Conservation (phyloP, 2,888 invertebrate genomes). For the Phengaris arion region DNA sequence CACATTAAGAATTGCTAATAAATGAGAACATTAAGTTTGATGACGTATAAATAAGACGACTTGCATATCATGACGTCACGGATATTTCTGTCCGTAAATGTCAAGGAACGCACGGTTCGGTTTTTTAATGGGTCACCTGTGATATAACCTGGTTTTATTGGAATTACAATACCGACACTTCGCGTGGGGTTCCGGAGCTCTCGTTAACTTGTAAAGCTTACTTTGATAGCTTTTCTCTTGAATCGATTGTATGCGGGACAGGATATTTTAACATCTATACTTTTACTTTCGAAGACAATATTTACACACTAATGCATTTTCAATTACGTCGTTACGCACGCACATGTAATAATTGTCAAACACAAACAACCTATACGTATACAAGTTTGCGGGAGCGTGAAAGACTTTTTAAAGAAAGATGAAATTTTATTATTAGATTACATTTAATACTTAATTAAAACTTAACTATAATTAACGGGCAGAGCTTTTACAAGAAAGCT, state of each 20-base stretch:
- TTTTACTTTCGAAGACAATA: too few species aligned
- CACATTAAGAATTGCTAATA: not conserved
- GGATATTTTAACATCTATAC: too few species aligned
- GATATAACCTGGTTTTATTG: constrained; percentile 18
- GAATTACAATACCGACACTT: not conserved
- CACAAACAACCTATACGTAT: too few species aligned
- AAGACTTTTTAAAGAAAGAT: too few species aligned
- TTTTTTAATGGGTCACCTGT: constrained; percentile 23
- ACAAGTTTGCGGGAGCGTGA: too few species aligned
- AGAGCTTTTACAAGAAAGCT: too few species aligned
- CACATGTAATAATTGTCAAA: too few species aligned
- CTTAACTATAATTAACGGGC: too few species aligned
- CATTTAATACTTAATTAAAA: too few species aligned
- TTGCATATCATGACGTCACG: constrained; percentile 19
- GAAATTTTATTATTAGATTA: too few species aligned
- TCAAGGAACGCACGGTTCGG: not conserved
- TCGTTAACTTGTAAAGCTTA: not conserved
- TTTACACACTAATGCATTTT: too few species aligned
- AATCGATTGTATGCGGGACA: not conserved
- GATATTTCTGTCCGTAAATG: constrained; percentile 21
- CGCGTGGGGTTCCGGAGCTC: not conserved
- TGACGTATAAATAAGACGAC: constrained; percentile 18
- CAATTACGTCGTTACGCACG: too few species aligned
- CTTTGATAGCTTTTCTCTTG: not conserved
- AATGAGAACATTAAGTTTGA: constrained; percentile 11